These are phyloP conservation scores for Orthochromis malagaraziensis DNA, from an alignment of 2,113 vertebrate genomes.

Conservation along the genomic window DNA sequence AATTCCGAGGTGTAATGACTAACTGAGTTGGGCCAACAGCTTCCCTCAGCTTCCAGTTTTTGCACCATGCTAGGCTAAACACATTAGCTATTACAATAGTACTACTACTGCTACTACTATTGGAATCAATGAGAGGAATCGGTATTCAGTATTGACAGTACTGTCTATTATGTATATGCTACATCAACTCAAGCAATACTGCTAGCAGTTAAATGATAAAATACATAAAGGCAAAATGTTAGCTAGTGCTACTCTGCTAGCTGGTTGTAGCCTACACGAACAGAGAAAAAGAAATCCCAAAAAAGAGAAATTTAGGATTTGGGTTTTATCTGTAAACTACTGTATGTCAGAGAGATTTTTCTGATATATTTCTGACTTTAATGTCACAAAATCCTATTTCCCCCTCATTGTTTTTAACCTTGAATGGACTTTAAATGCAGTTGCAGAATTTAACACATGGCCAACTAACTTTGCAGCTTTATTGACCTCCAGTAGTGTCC, in stretches of 20 bases:
- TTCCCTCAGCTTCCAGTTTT: background rate
- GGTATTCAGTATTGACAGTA: background rate
- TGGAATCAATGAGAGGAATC: background rate
- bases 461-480: background rate
- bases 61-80: background rate
- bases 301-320: background rate
- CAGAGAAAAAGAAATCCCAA: background rate
- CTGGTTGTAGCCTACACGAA: background rate
- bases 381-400: background rate
- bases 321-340: background rate
- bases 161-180: background rate
- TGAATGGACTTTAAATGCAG: background rate
- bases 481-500: background rate
- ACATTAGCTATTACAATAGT: background rate
- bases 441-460: background rate
- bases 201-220: background rate
- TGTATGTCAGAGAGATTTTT: background rate
- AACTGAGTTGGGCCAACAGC: background rate
- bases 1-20: background rate
- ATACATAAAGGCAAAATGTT: background rate
- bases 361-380: background rate
- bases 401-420: background rate
- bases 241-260: background rate
- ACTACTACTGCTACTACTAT: background rate
- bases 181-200: background rate